Conservation (phyloP, 2,113 vertebrate genomes). For the Muntiacus muntjak region DNA sequence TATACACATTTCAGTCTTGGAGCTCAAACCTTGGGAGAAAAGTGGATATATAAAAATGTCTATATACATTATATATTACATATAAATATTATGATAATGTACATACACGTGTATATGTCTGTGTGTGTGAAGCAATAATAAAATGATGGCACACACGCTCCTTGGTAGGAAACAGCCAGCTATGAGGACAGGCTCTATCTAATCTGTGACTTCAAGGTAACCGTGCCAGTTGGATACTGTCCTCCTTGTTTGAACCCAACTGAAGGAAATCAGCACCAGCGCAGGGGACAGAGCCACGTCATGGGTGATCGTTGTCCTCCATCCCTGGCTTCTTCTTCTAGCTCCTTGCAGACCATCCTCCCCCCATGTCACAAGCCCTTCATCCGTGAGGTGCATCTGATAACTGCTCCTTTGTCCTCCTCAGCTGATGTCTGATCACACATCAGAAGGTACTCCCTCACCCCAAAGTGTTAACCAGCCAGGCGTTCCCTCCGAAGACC, state of each 20-base stretch:
- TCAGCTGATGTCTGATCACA: neutral
- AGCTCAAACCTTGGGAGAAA: neutral
- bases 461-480: neutral
- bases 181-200: neutral
- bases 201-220: neutral
- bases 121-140: neutral
- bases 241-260: neutral
- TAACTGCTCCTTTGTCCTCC: neutral
- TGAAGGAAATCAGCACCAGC: neutral
- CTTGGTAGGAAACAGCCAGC: neutral
- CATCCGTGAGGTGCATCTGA: neutral
- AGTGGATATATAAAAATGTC: neutral
- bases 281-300: neutral
- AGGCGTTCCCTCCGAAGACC: neutral
- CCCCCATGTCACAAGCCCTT: neutral
- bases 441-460: neutral
- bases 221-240: neutral
- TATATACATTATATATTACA: neutral
- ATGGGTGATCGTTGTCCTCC: neutral
- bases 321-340: neutral
- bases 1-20: neutral
- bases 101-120: fast-evolving
- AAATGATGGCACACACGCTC: fast-evolving
- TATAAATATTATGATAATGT: neutral
- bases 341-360: neutral